Evolutionary conservation across 2,888 invertebrate species (phyloP).

Genomic region (Clivina fossor): DNA sequence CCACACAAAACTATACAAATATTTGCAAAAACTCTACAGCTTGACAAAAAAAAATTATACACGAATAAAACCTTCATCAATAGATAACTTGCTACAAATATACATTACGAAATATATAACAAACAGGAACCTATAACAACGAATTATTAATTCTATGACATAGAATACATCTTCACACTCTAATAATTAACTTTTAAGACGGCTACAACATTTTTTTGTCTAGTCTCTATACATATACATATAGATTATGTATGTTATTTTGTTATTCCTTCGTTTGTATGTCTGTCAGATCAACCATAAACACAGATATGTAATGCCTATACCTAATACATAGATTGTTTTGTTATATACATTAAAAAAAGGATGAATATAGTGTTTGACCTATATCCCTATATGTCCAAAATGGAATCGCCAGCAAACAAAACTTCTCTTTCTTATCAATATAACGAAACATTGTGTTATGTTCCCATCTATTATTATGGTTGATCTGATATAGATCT

Average conservation of each 20-base stretch:
- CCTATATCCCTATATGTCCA: too few relatives aligned
- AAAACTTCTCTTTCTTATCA: too few relatives aligned
- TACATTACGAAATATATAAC: constrained; percentile 30
- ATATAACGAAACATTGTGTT: too few relatives aligned
- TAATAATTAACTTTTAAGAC: constrained; percentile 31
- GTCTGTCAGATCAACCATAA: too few relatives aligned
- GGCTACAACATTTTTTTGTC: constrained; percentile 29
- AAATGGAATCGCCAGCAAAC: too few relatives aligned
- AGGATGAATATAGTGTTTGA: too few relatives aligned
- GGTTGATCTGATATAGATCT: too few relatives aligned
- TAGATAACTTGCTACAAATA: constrained; percentile 16
- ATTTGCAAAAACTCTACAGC: constrained; percentile 23
- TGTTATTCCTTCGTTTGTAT: too few relatives aligned
- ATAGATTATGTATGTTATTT: constrained; percentile 16
- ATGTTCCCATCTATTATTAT: too few relatives aligned
- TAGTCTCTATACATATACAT: constrained; percentile 27
- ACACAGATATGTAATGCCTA: too few relatives aligned
- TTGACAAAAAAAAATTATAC: constrained; percentile 12
- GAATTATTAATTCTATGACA: constrained; percentile 32
- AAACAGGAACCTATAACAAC: constrained; percentile 33
- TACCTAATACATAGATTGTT: too few relatives aligned
- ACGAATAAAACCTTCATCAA: constrained; percentile 1
- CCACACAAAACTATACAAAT: constrained; percentile 33
- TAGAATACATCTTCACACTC: constrained; percentile 33
- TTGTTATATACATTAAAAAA: too few relatives aligned